Base-by-base conservation (phyloP, 2,113 vertebrate species). In the Sterrhoptilus dennistouni region DNA sequence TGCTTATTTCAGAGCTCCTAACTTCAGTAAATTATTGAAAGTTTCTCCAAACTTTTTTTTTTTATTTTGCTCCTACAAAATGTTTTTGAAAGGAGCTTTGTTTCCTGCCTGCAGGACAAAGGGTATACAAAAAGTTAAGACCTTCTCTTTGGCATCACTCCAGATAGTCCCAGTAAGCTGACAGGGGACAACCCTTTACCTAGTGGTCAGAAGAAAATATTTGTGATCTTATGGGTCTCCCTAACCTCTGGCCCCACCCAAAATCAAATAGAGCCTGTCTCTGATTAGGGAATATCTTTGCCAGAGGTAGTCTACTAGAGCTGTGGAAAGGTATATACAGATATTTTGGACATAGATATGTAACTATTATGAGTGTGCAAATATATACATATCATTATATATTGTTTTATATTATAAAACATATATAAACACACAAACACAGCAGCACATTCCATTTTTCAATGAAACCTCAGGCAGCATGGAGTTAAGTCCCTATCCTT, bases 51-150 rank as follows among this genome's bases (percentile, higher is more conserved):
- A 44, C 21, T 69, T 65, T 29, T 44, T 33, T 35, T 87, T 92
- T 90, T 94, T 21, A 42, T 53, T 72, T 63, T 69, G 16, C 80
- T 82, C 16, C 38, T 45, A 77, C 54, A 92, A 79, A 83, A 81
- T 14, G 7, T 21, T 74, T 53, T 54, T 65, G 40, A 95, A 89
- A 91, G 36, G 21, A 90, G 5, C 13, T 70, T 42, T 45, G 3
- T 82, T 86, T 70, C 17, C 68, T 69, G 12, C n/a, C 47, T 83
- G 33, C 17, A 64, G 47, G 11, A 45, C 16, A 61, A 21, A 68
- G 15, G 11, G 8, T 6, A 59, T 14, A 56, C 11, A 28, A 16
- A 82, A 83, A 74, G 3, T 3, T 52, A 59, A 59, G 17, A 53
- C 10, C 12, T 2, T n/a, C 24, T 14, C 7, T 69, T 64, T 44